phyloP scores from a whole-genome alignment of 2,113 vertebrate genomes.

The Otolemur garnettii region DNA sequence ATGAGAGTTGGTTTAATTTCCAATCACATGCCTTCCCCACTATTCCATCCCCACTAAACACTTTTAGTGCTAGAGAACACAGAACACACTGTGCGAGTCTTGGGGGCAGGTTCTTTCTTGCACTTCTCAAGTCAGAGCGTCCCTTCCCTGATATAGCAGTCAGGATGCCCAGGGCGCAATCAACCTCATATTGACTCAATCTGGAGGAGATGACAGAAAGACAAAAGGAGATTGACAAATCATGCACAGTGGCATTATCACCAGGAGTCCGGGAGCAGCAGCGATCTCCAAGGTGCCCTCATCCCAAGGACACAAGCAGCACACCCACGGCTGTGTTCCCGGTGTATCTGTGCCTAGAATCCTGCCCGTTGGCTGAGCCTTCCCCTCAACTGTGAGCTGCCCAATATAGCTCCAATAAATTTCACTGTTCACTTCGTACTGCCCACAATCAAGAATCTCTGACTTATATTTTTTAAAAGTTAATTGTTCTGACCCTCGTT shows the following conservation, averaged over 20 bases:
- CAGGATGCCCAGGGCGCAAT: not conserved
- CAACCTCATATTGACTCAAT: not conserved
- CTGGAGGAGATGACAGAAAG: not conserved
- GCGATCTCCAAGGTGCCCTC: not conserved
- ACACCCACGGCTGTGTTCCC: not conserved
- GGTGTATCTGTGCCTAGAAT: not conserved
- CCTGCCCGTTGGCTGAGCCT: not conserved
- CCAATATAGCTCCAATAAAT: not conserved
- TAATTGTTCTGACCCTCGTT: not conserved
- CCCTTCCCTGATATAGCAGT: not conserved
- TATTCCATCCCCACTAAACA: not conserved
- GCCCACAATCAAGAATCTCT: conserved; percentile 6
- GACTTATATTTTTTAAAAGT: not conserved
- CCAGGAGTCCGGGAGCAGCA: not conserved
- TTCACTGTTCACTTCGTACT: not conserved
- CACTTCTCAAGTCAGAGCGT: not conserved
- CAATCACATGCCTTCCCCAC: not conserved
- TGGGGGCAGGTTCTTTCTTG: not conserved
- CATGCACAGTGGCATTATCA: too few species aligned
- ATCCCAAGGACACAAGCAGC: not conserved
- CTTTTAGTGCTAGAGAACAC: not conserved
- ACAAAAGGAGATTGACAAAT: not conserved
- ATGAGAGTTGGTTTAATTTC: not conserved
- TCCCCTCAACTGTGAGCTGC: not conserved
- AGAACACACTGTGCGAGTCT: not conserved